Percentiles rank a stretch among this genome's conserved stretches.
Conservation (phyloP, 2,113 vertebrate species). For the Campylomormyrus numenius region DNA sequence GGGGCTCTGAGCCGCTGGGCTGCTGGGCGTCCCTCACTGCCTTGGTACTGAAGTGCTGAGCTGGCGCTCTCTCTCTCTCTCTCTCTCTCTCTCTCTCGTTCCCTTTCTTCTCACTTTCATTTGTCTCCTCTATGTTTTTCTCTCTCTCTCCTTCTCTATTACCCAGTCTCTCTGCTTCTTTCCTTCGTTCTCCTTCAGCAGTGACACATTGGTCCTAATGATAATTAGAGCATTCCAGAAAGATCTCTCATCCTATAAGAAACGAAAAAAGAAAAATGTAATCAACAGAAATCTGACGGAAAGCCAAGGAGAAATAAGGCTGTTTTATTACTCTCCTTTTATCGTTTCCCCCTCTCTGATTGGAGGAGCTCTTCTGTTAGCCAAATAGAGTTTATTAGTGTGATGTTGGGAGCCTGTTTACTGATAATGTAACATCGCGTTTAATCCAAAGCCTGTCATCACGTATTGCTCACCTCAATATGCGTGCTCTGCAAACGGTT, state of each 20-base stretch:
- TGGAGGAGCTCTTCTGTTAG: neutral
- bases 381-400: neutral
- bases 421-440: neutral
- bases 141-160: constrained; percentile 15
- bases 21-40: neutral
- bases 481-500: neutral
- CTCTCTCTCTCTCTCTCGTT: neutral
- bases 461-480: neutral
- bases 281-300: neutral
- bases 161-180: neutral
- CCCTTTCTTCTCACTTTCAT: neutral
- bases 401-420: neutral
- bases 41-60: neutral
- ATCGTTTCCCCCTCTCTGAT: neutral
- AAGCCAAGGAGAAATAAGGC: neutral
- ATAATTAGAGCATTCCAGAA: neutral
- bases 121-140: neutral
- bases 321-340: neutral
- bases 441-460: neutral
- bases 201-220: neutral
- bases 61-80: constrained; percentile 11
- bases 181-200: neutral
- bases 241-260: neutral
- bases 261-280: neutral
- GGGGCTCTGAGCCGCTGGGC: neutral